Percentiles rank a stretch among this genome's conserved stretches.
Evolutionary conservation across 2,888 invertebrate genomes (phyloP).

Genomic region (Nemoura dubitans): DNA sequence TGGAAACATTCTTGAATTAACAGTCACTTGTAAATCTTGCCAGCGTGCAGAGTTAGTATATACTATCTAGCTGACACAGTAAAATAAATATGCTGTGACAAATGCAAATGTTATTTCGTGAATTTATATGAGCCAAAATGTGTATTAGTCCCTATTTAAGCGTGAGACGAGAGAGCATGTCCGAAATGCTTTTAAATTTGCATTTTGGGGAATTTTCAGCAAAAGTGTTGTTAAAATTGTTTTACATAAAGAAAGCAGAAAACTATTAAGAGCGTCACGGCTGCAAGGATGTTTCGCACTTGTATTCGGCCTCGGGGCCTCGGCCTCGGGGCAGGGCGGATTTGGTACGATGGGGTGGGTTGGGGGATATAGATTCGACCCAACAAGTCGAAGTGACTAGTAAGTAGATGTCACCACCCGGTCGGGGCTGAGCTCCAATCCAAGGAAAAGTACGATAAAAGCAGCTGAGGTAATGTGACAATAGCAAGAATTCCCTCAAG

Average conservation of each 20-base stretch:
- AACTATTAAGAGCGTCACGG: neutral
- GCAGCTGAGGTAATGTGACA: no score
- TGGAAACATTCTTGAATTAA: neutral
- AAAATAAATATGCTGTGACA: neutral
- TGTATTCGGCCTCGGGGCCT: neutral
- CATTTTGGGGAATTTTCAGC: neutral
- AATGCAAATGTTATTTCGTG: neutral
- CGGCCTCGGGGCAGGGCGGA: neutral
- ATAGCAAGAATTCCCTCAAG: no score
- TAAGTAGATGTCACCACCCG: no score
- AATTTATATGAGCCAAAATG: slow-evolving; percentile 1
- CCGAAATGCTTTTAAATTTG: neutral
- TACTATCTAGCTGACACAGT: neutral
- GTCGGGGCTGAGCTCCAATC: no score
- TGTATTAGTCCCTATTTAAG: neutral
- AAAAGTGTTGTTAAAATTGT: neutral
- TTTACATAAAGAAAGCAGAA: neutral
- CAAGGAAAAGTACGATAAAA: no score
- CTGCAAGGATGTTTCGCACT: neutral
- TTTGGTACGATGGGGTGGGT: neutral
- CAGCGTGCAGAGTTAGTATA: neutral
- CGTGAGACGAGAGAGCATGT: neutral
- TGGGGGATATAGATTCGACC: neutral
- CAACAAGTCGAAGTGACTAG: neutral
- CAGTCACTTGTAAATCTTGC: neutral